phyloP scores from a whole-genome alignment of 2,888 invertebrate species.

The Nezara viridula region DNA sequence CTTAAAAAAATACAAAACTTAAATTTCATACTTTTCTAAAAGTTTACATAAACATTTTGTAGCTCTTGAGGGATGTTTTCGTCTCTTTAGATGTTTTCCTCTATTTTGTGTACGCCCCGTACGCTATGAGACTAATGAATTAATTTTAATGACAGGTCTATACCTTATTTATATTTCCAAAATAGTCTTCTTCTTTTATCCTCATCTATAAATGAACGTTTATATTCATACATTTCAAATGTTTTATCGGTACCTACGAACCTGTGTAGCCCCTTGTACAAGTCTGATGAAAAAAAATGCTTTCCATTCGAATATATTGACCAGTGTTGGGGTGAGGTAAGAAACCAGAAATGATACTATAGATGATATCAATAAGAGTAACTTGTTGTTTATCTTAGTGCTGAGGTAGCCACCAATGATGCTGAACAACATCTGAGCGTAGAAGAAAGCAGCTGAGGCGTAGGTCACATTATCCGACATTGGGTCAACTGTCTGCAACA shows the following conservation, averaged over 20 bases:
- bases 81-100: too few relatives aligned
- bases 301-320: background rate
- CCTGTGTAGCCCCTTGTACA: background rate
- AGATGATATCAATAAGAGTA: background rate
- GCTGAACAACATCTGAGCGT: background rate
- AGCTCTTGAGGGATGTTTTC: too few relatives aligned
- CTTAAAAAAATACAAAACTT: too few relatives aligned
- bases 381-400: background rate
- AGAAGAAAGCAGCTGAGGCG: background rate
- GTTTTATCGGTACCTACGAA: background rate
- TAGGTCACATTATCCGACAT: background rate
- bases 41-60: too few relatives aligned
- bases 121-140: too few relatives aligned
- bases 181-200: too few relatives aligned
- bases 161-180: too few relatives aligned
- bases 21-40: too few relatives aligned
- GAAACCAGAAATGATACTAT: background rate
- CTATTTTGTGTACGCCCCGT: too few relatives aligned
- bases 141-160: too few relatives aligned
- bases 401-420: background rate
- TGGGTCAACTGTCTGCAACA: background rate
- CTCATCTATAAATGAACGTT: too few relatives aligned
- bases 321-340: background rate
- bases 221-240: too few relatives aligned
- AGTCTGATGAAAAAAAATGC: background rate